Base-by-base conservation (phyloP, 1,140 invertebrate genomes). In the Carposina sasakii region DNA sequence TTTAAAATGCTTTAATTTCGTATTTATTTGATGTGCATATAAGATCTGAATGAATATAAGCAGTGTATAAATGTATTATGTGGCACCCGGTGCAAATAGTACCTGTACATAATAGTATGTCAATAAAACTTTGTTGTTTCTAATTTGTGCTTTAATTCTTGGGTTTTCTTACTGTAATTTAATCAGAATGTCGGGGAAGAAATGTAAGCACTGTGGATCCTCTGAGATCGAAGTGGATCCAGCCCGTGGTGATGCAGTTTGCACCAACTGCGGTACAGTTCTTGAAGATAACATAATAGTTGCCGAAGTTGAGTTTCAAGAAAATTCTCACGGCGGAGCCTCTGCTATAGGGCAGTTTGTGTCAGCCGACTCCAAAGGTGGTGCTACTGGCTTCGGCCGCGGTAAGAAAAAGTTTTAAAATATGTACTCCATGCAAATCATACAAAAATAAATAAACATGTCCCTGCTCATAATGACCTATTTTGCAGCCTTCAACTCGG, bases 271-370 rank as follows among this genome's bases (percentile, higher is more conserved):
- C 88, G 98, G 98, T 33, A 92, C 94, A 23, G 98, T 99, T 2
- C 77, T 99, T 2, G 97, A 99, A 75, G 96, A 98, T 63, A 96
- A 94, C 63, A 92, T 97, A 39, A 99, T 99, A 71, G 96, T 99
- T 19, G 95, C 94, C 2, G 97, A 99, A 81, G 91, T 98, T 41
- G 94, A 98, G 74, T 99, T 98, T 76, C 93, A 97, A 79, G 98
- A 99, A 83, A 93, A 93, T 76, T 90, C 94, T 15, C 91, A 93
- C 75, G 98, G 97, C 15, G 93, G 93, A 37, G 89, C 92, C 36
- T 93, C 92, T 51, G 92, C 95, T 12, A 91, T 98, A 54, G 97
- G 97, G 48, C 94, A 97, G 71, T 98, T 98, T 85, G 95, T 99
- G 0, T 92, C 95, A 1, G 90, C 90, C 17, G 96, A 98, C 48